Conservation (phyloP, 2,888 invertebrate genomes). For the Mimas tiliae region DNA sequence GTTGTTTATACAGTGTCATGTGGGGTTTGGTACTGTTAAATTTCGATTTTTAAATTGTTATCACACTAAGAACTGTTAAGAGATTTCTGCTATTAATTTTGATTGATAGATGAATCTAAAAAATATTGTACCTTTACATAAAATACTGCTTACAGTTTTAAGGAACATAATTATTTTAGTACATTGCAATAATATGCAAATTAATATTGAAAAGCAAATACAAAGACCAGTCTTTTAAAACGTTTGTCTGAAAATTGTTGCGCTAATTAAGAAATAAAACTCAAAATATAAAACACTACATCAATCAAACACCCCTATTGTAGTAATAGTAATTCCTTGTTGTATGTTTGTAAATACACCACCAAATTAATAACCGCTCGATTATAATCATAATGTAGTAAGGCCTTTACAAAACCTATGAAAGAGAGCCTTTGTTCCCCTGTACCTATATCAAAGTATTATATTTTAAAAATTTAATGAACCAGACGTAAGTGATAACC, state of each 20-base stretch:
- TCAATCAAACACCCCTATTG: neutral
- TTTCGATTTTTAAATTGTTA: no score
- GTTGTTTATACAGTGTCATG: neutral
- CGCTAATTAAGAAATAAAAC: neutral
- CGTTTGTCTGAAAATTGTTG: neutral
- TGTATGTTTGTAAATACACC: neutral
- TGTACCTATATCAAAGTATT: neutral
- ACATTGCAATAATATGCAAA: no score
- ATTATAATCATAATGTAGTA: neutral
- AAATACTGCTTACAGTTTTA: no score
- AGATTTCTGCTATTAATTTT: no score
- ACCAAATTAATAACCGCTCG: neutral
- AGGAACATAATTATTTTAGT: no score
- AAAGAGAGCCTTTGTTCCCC: neutral
- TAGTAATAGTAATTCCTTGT: neutral
- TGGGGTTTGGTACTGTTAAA: neutral
- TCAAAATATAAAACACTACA: neutral
- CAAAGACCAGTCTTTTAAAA: neutral
- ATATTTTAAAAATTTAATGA: slow-evolving; percentile 23
- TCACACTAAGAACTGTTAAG: no score
- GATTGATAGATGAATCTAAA: no score
- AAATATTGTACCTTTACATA: no score
- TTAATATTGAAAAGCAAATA: no score
- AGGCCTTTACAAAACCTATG: neutral
- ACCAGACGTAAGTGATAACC: slow-evolving; percentile 23